phyloP scores from a whole-genome alignment of 1,140 invertebrate species.

The Drosophila quadrilineata region DNA sequence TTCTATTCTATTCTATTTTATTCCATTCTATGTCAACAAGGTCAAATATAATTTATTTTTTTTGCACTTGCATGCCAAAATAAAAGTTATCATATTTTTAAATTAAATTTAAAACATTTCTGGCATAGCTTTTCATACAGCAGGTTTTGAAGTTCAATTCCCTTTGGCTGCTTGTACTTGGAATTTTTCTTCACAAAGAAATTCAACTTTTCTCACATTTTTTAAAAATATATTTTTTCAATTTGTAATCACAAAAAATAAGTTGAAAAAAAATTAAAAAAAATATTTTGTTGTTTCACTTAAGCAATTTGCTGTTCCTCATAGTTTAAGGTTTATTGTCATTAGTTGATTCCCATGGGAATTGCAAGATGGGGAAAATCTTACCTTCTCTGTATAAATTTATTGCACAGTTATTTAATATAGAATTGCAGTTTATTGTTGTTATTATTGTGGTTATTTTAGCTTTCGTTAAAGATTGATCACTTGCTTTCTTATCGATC shows the following conservation, averaged over 20 bases:
- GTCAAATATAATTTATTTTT: too few species aligned
- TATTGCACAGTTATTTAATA: slow-evolving; percentile 32
- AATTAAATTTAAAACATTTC: too few species aligned
- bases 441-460: background rate
- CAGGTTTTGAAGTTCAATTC: background rate
- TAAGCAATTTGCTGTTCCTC: too few species aligned
- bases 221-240: slow-evolving; percentile 5
- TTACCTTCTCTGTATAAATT: slow-evolving; percentile 22
- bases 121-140: too few species aligned
- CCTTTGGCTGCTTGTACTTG: background rate
- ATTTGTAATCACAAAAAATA: too few species aligned
- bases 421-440: slow-evolving; percentile 18
- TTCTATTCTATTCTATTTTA: too few species aligned
- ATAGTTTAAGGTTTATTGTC: background rate
- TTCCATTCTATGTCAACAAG: too few species aligned
- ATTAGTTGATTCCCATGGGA: slow-evolving; percentile 1
- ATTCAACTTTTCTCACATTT: background rate
- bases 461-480: background rate
- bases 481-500: background rate
- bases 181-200: background rate
- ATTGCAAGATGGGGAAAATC: slow-evolving; percentile 6
- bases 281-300: slow-evolving; percentile 5
- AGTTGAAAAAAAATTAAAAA: slow-evolving; percentile 27
- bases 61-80: too few species aligned
- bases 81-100: too few species aligned